Evolutionary conservation across 2,888 invertebrate species (phyloP), one percentile per base, ranked within the genome.

Genomic region (Noctua janthe): DNA sequence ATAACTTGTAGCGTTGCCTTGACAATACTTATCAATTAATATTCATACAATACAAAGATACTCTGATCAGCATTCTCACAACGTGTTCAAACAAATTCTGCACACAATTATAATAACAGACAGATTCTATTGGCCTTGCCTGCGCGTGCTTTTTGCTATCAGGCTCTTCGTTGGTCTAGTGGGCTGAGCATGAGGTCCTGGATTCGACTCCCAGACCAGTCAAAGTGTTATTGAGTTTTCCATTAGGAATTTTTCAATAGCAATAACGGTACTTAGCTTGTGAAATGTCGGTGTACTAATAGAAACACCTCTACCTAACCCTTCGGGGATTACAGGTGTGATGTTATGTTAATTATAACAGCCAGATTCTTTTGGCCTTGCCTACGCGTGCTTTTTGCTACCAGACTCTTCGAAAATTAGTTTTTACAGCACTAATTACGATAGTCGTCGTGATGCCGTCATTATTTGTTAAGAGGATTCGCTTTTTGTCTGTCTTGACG

Each of bases 401-500:
- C 91, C 84, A 89, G 75, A 73, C 47, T 85, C 78, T 82, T 79
- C 80, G 62, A 82, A 89, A 90, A 89, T 90, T 81, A 87, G 90
- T 91, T 91, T 90, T 88, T 91, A 89, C 88, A 79, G 81, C 78
- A 79, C 82, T 91, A 92, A 92, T 92, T 92, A 89, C 54, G 73
- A 70, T 76, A 39, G 69, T 83, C 86, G 86, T 90, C 88, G 89
- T 90, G 90, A 86, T 77, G 71, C 64, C 51, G 80, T 77, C 75
- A 85, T 83, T 89, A 83, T 82, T 84, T 85, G 78, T 83, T 78
- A 74, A 87, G 87, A 86, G 54, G 80, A 84, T 83, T 82, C 72
- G 35, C 75, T 87, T 87, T 87, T 89, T 90, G 80, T 83, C 62
- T 59, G 71, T 64, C 71, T 71, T 62, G 74, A 47, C 71, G 72